Conservation (phyloP, 2,797 vertebrate genomes). For the Tachyglossus aculeatus region DNA sequence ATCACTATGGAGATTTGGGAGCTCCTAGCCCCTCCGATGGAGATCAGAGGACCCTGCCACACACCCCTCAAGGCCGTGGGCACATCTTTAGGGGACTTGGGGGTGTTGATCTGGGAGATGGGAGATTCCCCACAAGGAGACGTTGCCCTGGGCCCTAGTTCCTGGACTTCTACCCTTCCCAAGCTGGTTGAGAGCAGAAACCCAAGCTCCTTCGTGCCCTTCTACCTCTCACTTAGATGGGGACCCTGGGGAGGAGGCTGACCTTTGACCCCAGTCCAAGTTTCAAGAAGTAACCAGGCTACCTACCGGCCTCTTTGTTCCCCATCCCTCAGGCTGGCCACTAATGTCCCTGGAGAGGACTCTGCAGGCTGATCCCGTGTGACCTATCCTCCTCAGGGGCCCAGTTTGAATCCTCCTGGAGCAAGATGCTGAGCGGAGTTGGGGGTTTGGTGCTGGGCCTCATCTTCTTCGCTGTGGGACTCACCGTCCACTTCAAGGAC, state of each 20-base stretch:
- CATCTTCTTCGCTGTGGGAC: background rate
- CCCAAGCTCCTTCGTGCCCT: background rate
- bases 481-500: constrained; percentile 1
- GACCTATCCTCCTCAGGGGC: constrained; percentile 18
- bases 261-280: too few species aligned
- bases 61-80: background rate
- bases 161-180: too few species aligned
- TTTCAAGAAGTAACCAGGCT: background rate
- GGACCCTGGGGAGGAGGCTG: too few species aligned
- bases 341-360: background rate
- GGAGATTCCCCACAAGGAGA: too few species aligned
- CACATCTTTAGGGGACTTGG: background rate
- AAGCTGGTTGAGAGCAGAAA: background rate
- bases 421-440: constrained; percentile 5
- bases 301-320: background rate
- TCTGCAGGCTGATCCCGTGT: background rate
- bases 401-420: constrained; percentile 7
- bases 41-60: background rate
- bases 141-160: too few species aligned
- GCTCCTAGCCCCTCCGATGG: background rate
- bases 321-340: background rate
- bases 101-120: too few species aligned
- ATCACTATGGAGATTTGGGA: background rate
- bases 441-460: constrained; percentile 31
- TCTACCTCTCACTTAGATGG: background rate